Conservation (phyloP, 2,113 vertebrate genomes). For the Carassius carassius region DNA sequence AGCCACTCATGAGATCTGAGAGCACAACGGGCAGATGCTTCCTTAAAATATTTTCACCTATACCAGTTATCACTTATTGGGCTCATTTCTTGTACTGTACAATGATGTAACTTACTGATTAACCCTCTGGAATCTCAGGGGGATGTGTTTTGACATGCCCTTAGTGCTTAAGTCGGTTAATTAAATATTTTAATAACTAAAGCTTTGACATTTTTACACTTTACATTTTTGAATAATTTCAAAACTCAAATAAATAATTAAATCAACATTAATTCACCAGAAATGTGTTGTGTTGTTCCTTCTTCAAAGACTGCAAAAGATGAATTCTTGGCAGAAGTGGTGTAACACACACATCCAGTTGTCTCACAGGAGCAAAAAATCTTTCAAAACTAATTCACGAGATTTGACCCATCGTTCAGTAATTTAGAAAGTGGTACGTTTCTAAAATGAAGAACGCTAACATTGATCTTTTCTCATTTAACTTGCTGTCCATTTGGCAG, state of each 20-base stretch:
- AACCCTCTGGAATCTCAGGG: too few species aligned
- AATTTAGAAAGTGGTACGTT: slow-evolving; percentile 59
- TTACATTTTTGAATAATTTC: background rate
- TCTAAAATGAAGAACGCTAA: slow-evolving; percentile 54
- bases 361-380: background rate
- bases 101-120: too few species aligned
- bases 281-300: background rate
- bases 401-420: slow-evolving; percentile 42
- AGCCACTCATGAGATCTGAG: slow-evolving; percentile 21
- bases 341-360: background rate
- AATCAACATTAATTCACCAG: background rate
- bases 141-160: too few species aligned
- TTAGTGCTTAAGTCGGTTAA: too few species aligned
- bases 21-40: background rate
- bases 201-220: too few species aligned
- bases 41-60: background rate
- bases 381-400: slow-evolving; percentile 25
- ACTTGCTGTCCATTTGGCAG: slow-evolving; percentile 59
- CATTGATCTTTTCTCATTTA: slow-evolving; percentile 57
- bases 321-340: background rate
- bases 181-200: too few species aligned
- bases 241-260: background rate
- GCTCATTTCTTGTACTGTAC: too few species aligned
- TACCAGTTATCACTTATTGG: too few species aligned
- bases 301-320: slow-evolving; percentile 10